Evolutionary conservation across 2,797 vertebrate genomes (phyloP).

Genomic region (Cichlasoma orientale): DNA sequence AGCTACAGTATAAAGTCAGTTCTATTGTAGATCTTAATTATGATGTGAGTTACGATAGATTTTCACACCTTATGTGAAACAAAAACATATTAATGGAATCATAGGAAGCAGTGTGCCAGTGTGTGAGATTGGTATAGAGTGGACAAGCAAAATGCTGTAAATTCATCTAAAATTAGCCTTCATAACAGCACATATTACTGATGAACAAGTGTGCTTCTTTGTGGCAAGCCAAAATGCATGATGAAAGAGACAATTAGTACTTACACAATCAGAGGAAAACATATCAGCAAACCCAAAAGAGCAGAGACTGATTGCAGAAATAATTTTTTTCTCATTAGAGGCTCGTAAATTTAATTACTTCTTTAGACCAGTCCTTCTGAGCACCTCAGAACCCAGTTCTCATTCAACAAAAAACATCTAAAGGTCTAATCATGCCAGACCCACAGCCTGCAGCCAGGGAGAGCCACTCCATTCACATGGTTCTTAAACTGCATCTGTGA

Average conservation of each 20-base stretch:
- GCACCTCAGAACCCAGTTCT: constrained; percentile 54
- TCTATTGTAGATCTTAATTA: constrained; percentile 1
- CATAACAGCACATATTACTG: constrained; percentile 36
- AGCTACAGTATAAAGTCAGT: neutral
- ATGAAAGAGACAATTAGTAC: constrained; percentile 70
- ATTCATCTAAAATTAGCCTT: constrained; percentile 38
- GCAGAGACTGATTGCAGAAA: constrained; percentile 61
- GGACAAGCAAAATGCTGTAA: constrained; percentile 27
- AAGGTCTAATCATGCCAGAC: constrained; percentile 75
- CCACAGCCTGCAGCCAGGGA: constrained; percentile 62
- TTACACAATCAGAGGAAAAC: constrained; percentile 68
- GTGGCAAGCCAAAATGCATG: constrained; percentile 43
- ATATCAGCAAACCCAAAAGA: constrained; percentile 61
- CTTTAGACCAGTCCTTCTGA: constrained; percentile 56
- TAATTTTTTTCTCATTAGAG: constrained; percentile 74
- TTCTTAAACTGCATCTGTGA: constrained; percentile 76
- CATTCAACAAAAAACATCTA: constrained; percentile 68
- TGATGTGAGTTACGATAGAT: constrained; percentile 1
- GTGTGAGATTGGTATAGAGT: neutral
- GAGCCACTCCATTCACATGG: constrained; percentile 65
- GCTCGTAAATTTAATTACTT: constrained; percentile 76
- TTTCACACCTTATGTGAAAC: constrained; percentile 4
- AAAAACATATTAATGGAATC: constrained; percentile 1
- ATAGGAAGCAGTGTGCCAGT: neutral
- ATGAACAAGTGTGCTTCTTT: constrained; percentile 41